A percentile compares a stretch with the other conserved stretches of the same genome.
Conservation (phyloP, 2,113 vertebrate genomes). For the Ginglymostoma cirratum region DNA sequence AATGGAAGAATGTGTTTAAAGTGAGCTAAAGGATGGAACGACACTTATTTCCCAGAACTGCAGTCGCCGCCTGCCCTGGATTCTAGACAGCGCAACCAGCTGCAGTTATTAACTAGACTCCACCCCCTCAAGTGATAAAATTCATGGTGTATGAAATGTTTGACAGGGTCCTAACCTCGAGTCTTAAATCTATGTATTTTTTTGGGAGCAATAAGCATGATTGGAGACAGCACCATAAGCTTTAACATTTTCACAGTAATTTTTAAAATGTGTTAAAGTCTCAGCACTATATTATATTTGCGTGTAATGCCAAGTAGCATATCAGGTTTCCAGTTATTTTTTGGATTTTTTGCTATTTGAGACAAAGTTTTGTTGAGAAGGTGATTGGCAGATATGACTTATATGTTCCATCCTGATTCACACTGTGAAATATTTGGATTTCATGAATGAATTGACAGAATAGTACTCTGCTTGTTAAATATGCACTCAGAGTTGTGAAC, state of each 20-base stretch:
- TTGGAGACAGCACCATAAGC: not conserved
- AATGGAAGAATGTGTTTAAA: slow-evolving; percentile 37
- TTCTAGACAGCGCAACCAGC: not conserved
- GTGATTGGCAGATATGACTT: not conserved
- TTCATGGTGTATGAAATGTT: slow-evolving; percentile 4
- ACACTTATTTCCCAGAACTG: slow-evolving; percentile 23
- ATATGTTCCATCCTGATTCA: not conserved
- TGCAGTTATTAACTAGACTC: slow-evolving; percentile 27
- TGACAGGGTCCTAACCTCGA: not conserved
- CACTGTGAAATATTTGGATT: not conserved
- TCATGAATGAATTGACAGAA: not conserved
- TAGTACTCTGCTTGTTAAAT: not conserved
- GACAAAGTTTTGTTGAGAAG: not conserved
- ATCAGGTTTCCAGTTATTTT: not conserved
- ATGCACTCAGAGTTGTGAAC: not conserved
- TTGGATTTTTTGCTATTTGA: not conserved
- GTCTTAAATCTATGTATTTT: slow-evolving; percentile 14
- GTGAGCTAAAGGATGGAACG: slow-evolving; percentile 24
- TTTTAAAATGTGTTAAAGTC: not conserved
- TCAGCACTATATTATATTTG: not conserved
- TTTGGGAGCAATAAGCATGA: not conserved
- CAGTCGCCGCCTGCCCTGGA: not conserved
- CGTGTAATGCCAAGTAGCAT: not conserved
- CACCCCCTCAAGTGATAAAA: slow-evolving; percentile 6
- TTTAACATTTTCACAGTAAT: not conserved